Conservation (phyloP, 2,888 invertebrate species). For the Panzeria rudis region DNA sequence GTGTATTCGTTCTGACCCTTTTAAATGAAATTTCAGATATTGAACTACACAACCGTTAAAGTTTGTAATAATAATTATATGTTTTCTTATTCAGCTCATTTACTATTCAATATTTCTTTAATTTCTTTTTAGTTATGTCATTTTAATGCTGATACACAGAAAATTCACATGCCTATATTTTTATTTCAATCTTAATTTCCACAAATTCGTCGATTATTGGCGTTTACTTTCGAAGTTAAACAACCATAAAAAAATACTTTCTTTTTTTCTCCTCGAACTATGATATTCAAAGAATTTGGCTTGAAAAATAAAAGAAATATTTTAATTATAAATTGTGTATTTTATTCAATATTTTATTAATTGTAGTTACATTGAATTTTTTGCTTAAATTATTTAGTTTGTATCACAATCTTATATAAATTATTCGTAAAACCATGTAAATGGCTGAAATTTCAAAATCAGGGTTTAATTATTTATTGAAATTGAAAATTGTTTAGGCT, state of each 20-base stretch:
- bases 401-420: too few relatives aligned
- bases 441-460: too few relatives aligned
- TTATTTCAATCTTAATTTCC: neutral
- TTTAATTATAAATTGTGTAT: neutral
- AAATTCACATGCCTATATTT: neutral
- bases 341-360: neutral
- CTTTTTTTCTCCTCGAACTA: conserved; percentile 16
- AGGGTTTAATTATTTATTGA: too few relatives aligned
- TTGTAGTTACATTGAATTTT: neutral
- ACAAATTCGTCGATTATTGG: neutral
- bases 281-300: neutral
- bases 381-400: neutral
- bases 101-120: too few relatives aligned
- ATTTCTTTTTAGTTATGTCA: conserved; percentile 12
- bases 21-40: too few relatives aligned
- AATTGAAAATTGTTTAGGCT: too few relatives aligned
- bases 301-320: neutral
- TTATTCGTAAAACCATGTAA: too few relatives aligned
- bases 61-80: too few relatives aligned
- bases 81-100: too few relatives aligned
- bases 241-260: conserved; percentile 48
- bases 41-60: too few relatives aligned
- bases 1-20: too few relatives aligned
- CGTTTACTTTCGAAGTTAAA: conserved; percentile 50
- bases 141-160: neutral